Conservation (phyloP, 1,140 invertebrate species). For the Zophobas atratus region DNA sequence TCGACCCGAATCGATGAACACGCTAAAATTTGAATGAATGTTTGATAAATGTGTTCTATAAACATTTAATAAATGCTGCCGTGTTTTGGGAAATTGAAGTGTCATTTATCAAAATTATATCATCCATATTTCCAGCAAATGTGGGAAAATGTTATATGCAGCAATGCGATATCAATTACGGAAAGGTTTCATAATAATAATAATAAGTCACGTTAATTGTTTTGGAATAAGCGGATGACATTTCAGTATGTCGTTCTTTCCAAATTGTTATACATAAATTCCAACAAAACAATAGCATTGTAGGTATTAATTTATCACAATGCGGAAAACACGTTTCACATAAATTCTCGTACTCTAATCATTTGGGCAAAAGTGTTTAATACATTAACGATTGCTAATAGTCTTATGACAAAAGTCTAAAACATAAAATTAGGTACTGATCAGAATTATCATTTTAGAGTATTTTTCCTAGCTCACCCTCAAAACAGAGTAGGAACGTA, state of each 20-base stretch:
- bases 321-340: background rate
- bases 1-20: background rate
- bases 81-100: slow-evolving; percentile 39
- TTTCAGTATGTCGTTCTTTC: slow-evolving; percentile 18
- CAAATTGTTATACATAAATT: slow-evolving; percentile 27
- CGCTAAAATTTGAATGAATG: slow-evolving; percentile 17
- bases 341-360: slow-evolving; percentile 6
- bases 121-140: slow-evolving; percentile 15
- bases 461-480: too few species aligned
- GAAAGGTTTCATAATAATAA: slow-evolving; percentile 25
- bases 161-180: slow-evolving; percentile 42
- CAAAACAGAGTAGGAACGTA: background rate
- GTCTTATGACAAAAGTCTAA: too few species aligned
- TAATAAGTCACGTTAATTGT: slow-evolving; percentile 39
- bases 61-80: slow-evolving; percentile 41
- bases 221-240: slow-evolving; percentile 33
- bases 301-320: slow-evolving; percentile 15
- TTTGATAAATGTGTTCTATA: slow-evolving; percentile 37
- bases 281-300: slow-evolving; percentile 10
- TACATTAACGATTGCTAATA: too few species aligned
- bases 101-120: slow-evolving; percentile 38
- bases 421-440: too few species aligned
- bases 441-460: background rate
- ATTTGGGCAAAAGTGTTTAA: background rate
- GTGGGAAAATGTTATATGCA: slow-evolving; percentile 26